Evolutionary conservation across 2,113 vertebrate species (phyloP).

Genomic region (Apodemus speciosus): DNA sequence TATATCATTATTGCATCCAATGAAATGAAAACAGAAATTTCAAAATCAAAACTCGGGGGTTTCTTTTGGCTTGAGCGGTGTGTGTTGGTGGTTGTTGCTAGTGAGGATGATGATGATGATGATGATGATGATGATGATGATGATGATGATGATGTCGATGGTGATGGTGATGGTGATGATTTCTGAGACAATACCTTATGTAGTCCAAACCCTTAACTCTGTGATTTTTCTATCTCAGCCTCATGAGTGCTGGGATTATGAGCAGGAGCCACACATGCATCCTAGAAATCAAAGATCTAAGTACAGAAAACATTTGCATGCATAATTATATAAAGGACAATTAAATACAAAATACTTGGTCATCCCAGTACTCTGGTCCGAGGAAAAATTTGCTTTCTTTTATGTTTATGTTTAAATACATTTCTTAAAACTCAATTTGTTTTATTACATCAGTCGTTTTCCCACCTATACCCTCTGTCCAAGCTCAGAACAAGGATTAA

Average conservation of each 20-base stretch:
- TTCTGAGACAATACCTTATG: background rate
- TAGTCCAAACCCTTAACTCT: background rate
- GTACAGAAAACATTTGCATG: background rate
- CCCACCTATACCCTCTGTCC: background rate
- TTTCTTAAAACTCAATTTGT: background rate
- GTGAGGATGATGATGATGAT: background rate
- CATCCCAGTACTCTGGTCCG: background rate
- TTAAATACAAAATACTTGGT: background rate
- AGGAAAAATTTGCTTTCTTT: background rate
- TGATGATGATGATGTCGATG: background rate
- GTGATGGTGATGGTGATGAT: background rate
- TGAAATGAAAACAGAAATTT: slow-evolving; percentile 21
- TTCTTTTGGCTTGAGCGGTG: background rate
- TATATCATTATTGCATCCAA: background rate
- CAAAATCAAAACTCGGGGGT: background rate
- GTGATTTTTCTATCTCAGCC: background rate
- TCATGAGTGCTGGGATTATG: background rate
- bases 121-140: background rate
- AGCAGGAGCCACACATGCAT: background rate
- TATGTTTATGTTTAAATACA: background rate
- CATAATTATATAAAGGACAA: background rate
- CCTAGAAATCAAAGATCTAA: slow-evolving; percentile 23
- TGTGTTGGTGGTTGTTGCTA: background rate
- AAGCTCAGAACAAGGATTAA: background rate
- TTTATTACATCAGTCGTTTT: background rate